Percentiles rank a stretch among this genome's conserved stretches.
These are phyloP conservation scores for Aerospiza tachiro DNA, from an alignment of 2,797 vertebrate species.

Conservation along the genomic window DNA sequence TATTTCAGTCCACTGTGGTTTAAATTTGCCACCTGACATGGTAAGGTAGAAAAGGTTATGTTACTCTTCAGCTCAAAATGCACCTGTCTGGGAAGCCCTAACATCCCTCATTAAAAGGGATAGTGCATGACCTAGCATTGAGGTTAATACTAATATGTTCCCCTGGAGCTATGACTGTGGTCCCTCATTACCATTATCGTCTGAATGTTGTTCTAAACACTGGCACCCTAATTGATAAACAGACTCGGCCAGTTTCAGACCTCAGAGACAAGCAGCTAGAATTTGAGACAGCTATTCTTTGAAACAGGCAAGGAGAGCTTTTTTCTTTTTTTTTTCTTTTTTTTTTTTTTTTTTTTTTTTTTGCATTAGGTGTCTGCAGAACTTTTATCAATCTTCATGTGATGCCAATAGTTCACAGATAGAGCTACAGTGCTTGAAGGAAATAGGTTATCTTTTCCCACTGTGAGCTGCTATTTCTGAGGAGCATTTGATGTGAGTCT, in stretches of 20 bases:
- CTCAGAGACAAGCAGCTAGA: neutral
- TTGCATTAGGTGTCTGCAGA: neutral
- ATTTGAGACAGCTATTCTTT: neutral
- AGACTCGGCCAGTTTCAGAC: neutral
- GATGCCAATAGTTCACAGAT: neutral
- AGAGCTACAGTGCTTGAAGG: neutral
- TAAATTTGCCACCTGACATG: slow-evolving; percentile 56
- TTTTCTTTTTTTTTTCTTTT: neutral
- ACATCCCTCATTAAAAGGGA: slow-evolving; percentile 29
- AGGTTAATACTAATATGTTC: neutral
- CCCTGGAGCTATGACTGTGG: neutral
- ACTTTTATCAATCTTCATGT: slow-evolving; percentile 24
- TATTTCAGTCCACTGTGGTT: slow-evolving; percentile 13
- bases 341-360: neutral
- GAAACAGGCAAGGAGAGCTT: neutral
- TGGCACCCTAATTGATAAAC: neutral
- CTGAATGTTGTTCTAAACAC: slow-evolving; percentile 9
- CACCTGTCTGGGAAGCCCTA: slow-evolving; percentile 36
- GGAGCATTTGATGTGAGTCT: neutral
- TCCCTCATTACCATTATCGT: slow-evolving; percentile 15
- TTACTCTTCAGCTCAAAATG: slow-evolving; percentile 18
- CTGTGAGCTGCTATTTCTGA: neutral
- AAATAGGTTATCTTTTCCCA: slow-evolving; percentile 19
- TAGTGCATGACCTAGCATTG: neutral
- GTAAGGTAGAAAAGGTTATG: slow-evolving; percentile 41